Evolutionary conservation across 2,888 invertebrate genomes (phyloP).

Genomic region (Margaritifera margaritifera): DNA sequence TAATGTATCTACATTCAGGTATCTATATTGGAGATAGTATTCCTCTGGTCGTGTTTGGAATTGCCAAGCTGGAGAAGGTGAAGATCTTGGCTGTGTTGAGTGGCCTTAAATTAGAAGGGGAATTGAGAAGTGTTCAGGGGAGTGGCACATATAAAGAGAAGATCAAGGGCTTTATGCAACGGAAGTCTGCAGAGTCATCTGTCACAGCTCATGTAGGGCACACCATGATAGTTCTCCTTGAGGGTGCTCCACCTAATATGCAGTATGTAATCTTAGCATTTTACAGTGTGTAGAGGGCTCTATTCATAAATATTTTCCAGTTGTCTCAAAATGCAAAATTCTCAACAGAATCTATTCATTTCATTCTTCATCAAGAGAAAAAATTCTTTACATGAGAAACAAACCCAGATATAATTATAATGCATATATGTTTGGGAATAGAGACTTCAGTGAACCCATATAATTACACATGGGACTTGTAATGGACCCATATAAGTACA

Average conservation of each 20-base stretch:
- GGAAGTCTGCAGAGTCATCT: slow-evolving; percentile 71
- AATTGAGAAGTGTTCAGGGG: slow-evolving; percentile 92
- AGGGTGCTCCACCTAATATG: slow-evolving; percentile 91
- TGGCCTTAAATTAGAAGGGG: slow-evolving; percentile 94
- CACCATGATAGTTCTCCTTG: slow-evolving; percentile 91
- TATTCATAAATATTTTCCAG: no score
- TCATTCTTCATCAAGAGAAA: no score
- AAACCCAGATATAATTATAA: no score
- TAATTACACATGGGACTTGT: no score
- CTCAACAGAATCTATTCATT: no score
- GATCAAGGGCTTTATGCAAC: slow-evolving; percentile 70
- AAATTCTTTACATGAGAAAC: no score
- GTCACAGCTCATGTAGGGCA: slow-evolving; percentile 90
- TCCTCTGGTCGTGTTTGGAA: slow-evolving; percentile 83
- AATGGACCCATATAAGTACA: no score
- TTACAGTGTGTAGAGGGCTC: no score
- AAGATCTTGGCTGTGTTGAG: slow-evolving; percentile 86
- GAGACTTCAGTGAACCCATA: no score
- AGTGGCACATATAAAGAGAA: slow-evolving; percentile 93
- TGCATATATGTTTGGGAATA: no score
- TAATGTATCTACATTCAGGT: slow-evolving; percentile 45
- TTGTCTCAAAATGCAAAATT: no score
- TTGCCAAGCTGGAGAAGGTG: slow-evolving; percentile 82
- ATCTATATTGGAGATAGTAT: slow-evolving; percentile 71
- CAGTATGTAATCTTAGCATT: slow-evolving; percentile 78